Percentiles rank a stretch among this genome's conserved stretches.
phyloP scores from a whole-genome alignment of 1,140 invertebrate genomes.

The Aphelinus certus region DNA sequence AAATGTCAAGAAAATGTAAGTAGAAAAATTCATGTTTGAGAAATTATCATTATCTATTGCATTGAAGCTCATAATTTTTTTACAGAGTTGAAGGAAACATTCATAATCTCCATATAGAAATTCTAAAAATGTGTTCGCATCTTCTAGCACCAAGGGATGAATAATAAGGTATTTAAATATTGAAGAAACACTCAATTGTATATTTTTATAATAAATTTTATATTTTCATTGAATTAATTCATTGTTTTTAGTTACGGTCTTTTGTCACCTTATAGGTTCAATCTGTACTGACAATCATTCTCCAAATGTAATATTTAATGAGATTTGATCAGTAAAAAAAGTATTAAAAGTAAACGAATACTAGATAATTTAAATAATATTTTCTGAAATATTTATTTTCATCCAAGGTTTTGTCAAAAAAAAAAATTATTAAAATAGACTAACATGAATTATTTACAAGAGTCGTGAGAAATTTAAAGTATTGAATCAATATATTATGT shows the following conservation, averaged over 20 bases:
- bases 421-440: conserved; percentile 7
- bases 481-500: neutral
- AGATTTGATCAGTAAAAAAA: no score
- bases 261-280: no score
- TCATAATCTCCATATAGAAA: conserved; percentile 18
- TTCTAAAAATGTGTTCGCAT: conserved; percentile 24
- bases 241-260: no score
- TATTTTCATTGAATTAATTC: neutral
- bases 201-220: conserved; percentile 13
- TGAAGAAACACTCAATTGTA: neutral
- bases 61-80: conserved; percentile 8
- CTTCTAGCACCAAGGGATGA: neutral
- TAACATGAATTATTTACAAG: neutral
- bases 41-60: neutral
- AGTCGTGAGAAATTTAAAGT: neutral
- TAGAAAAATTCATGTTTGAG: neutral
- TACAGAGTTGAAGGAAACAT: conserved; percentile 34
- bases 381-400: no score
- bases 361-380: no score
- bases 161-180: neutral
- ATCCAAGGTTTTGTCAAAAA: neutral
- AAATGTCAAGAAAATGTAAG: conserved; percentile 33
- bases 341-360: no score
- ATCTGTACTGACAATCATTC: no score
- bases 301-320: no score